Percentiles rank a stretch among this genome's conserved stretches.
These are phyloP conservation scores for Rynchops niger DNA, from an alignment of 2,113 vertebrate genomes.

Conservation along the genomic window DNA sequence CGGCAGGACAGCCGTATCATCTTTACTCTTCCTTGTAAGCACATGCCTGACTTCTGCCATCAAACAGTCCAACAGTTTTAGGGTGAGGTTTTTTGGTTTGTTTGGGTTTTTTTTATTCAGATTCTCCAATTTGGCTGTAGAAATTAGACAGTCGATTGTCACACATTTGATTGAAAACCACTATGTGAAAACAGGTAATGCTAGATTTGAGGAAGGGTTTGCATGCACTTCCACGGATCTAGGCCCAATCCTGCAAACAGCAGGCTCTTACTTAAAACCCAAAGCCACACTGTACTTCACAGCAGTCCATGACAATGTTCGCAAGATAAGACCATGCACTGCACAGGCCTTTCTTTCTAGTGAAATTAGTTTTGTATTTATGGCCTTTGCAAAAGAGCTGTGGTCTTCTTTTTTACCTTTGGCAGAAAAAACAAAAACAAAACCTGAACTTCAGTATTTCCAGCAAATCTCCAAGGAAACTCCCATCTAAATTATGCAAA, in stretches of 20 bases:
- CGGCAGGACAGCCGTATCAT: background rate
- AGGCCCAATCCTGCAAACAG: background rate
- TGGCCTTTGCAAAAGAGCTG: background rate
- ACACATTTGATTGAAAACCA: background rate
- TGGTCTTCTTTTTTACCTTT: background rate
- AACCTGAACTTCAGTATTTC: background rate
- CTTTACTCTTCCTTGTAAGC: background rate
- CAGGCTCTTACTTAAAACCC: background rate
- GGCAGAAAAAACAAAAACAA: background rate
- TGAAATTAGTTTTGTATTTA: background rate
- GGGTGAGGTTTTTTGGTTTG: no score
- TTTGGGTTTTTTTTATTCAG: background rate
- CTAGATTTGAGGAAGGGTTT: background rate
- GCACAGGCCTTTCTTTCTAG: background rate
- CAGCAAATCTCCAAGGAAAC: slow-evolving; percentile 11
- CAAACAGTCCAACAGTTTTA: background rate
- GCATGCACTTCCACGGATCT: background rate
- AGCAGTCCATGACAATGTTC: background rate
- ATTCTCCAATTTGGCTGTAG: background rate
- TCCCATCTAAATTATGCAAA: background rate
- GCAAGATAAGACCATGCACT: background rate
- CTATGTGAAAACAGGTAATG: background rate
- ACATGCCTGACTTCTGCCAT: background rate
- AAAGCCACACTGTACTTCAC: background rate
- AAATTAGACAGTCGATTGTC: background rate